These are phyloP conservation scores for Melitaea cinxia DNA, from an alignment of 1,140 invertebrate genomes.

Conservation along the genomic window DNA sequence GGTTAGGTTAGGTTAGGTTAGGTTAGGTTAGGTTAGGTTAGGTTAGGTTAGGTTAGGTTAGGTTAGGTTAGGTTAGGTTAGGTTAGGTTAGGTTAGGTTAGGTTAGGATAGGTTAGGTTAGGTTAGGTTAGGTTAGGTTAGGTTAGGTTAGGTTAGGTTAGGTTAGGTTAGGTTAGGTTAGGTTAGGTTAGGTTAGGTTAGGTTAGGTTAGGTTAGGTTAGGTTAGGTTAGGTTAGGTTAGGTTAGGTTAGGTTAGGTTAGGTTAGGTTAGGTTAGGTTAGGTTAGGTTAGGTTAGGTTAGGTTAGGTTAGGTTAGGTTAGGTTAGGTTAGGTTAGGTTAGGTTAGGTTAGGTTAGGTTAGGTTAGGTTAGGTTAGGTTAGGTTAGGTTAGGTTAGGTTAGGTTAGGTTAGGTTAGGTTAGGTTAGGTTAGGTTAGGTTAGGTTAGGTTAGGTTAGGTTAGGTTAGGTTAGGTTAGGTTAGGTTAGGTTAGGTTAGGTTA, in stretches of 20 bases:
- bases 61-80: conserved; percentile 21
- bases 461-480: conserved; percentile 34
- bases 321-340: conserved; percentile 2
- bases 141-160: conserved; percentile 21
- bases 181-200: conserved; percentile 40
- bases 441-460: conserved; percentile 9
- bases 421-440: conserved; percentile 2
- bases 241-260: background rate
- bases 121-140: conserved; percentile 19
- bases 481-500: conserved; percentile 38
- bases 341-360: conserved; percentile 2
- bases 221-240: too few relatives aligned
- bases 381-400: conserved; percentile 2
- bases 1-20: conserved; percentile 15
- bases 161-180: conserved; percentile 35
- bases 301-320: conserved; percentile 2
- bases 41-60: conserved; percentile 21
- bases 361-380: too few relatives aligned
- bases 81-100: conserved; percentile 19
- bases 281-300: conserved; percentile 2
- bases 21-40: conserved; percentile 18
- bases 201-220: conserved; percentile 26
- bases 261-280: conserved; percentile 2
- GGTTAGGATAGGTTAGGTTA: too few relatives aligned
- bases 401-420: conserved; percentile 2